These are phyloP conservation scores for Apogon talboti DNA, from an alignment of 2,797 vertebrate species.

Conservation along the genomic window DNA sequence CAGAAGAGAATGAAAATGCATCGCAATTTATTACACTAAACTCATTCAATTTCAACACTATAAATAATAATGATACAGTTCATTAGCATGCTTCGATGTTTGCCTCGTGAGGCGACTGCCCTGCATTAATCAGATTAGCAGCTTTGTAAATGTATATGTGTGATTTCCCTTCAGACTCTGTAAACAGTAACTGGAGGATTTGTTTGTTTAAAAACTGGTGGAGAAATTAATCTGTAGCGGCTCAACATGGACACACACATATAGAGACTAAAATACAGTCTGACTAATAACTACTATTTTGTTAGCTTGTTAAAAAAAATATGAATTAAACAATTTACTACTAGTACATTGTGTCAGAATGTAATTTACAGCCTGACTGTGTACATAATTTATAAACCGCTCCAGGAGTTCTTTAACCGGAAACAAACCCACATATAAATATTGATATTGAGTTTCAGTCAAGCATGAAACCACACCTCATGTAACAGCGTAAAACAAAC, in stretches of 20 bases:
- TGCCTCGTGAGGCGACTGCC: background rate
- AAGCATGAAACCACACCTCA: too few species aligned
- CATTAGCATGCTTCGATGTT: constrained; percentile 25
- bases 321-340: background rate
- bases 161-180: constrained; percentile 1
- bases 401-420: background rate
- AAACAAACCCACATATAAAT: background rate
- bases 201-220: background rate
- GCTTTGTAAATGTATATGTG: constrained; percentile 8
- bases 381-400: background rate
- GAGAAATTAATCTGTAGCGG: background rate
- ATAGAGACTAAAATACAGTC: background rate
- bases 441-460: too few species aligned
- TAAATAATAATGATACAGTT: constrained; percentile 18
- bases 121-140: constrained; percentile 24
- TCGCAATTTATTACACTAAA: constrained; percentile 41
- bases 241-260: background rate
- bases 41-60: constrained; percentile 20
- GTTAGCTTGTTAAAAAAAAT: background rate
- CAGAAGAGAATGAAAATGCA: constrained; percentile 38
- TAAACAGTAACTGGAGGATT: constrained; percentile 10
- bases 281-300: constrained; percentile 15
- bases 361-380: background rate
- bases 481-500: too few species aligned
- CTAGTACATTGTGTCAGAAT: background rate